Evolutionary conservation across 2,113 vertebrate genomes (phyloP).

Genomic region (Centropus bengalensis): DNA sequence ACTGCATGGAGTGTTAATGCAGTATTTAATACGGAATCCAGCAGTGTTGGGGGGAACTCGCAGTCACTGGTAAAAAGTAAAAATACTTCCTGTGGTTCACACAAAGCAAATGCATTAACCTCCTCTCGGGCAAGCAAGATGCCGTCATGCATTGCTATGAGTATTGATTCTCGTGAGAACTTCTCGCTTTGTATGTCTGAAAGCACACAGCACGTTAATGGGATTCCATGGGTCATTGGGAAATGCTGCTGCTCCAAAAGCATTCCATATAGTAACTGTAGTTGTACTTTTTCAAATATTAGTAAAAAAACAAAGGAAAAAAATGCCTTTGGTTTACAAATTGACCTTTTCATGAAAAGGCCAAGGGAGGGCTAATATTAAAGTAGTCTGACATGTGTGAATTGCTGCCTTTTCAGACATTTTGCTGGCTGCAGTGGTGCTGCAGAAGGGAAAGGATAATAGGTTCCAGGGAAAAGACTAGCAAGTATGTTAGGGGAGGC

Average conservation of each 20-base stretch:
- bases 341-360: background rate
- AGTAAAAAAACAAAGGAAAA: rapidly evolving
- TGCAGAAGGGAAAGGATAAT: background rate
- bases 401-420: background rate
- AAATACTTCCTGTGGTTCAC: background rate
- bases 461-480: background rate
- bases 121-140: background rate
- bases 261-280: background rate
- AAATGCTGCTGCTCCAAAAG: background rate
- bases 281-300: background rate
- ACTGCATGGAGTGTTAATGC: background rate
- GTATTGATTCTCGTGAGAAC: background rate
- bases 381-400: background rate
- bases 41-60: background rate
- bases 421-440: background rate
- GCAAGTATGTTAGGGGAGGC: background rate
- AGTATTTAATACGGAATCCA: background rate
- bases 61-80: background rate
- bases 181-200: rapidly evolving
- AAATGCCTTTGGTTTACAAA: background rate
- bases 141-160: background rate
- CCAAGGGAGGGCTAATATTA: background rate
- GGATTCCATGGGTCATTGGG: background rate
- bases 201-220: background rate
- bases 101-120: background rate